Evolutionary conservation across 2,113 vertebrate species (phyloP).

Genomic region (Elephas maximus): DNA sequence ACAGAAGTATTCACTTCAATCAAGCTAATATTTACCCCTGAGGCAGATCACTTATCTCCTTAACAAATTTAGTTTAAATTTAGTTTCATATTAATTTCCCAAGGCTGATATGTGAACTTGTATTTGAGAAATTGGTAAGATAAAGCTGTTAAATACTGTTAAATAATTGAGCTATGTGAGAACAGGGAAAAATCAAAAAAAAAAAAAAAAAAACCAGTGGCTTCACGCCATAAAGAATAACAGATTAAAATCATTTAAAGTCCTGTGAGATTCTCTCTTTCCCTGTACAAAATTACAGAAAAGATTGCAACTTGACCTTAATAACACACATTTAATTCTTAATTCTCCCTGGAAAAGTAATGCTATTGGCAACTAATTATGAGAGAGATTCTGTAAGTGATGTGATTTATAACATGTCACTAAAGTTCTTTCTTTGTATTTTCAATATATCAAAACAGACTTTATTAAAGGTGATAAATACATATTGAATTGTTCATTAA

Average conservation of each 20-base stretch:
- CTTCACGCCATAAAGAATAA: background rate
- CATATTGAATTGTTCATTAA: background rate
- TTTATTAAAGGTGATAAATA: background rate
- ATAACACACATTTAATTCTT: background rate
- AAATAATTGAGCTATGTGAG: background rate
- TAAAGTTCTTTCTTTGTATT: background rate
- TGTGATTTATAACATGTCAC: background rate
- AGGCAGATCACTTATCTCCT: conserved; percentile 34
- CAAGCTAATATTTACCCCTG: background rate
- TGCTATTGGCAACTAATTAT: background rate
- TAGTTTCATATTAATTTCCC: conserved; percentile 53
- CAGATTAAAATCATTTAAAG: conserved; percentile 21
- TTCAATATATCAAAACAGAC: background rate
- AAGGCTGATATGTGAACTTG: background rate
- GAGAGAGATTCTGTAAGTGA: background rate
- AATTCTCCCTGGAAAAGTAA: background rate
- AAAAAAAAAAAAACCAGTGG: background rate
- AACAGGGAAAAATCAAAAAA: background rate
- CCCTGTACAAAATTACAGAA: background rate
- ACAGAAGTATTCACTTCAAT: conserved; percentile 39
- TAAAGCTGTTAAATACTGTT: background rate
- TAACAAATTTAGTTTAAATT: conserved; percentile 60
- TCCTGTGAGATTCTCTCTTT: background rate
- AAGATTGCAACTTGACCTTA: background rate
- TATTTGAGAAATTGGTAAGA: background rate